Conservation (phyloP, 2,888 invertebrate species). For the Pandemis heparana region DNA sequence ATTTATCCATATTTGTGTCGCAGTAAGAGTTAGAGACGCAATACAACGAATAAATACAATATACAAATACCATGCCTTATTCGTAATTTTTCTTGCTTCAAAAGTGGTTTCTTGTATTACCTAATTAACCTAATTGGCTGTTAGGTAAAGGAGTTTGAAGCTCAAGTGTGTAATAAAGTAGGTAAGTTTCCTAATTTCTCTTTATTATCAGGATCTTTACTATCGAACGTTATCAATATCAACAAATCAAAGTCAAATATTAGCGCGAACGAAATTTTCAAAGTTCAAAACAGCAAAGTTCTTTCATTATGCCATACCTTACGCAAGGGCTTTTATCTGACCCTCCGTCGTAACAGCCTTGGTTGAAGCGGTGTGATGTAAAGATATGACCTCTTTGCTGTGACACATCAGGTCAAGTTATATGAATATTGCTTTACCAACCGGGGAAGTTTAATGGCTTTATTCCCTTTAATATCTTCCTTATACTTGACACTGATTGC, state of each 20-base stretch:
- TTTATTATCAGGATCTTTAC: background rate
- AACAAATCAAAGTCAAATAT: constrained; percentile 3
- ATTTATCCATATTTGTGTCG: constrained; percentile 57
- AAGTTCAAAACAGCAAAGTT: constrained; percentile 12
- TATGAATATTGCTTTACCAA: constrained; percentile 28
- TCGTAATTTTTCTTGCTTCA: background rate
- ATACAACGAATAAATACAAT: background rate
- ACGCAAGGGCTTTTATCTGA: constrained; percentile 26
- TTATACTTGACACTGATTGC: constrained; percentile 9
- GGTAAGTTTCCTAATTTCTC: background rate
- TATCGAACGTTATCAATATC: background rate
- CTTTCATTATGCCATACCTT: constrained; percentile 25
- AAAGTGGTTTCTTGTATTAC: background rate
- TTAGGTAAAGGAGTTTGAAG: background rate
- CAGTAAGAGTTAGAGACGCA: constrained; percentile 10
- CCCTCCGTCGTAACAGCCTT: constrained; percentile 26
- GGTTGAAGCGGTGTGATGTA: constrained; percentile 32
- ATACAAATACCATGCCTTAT: background rate
- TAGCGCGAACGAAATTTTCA: constrained; percentile 10
- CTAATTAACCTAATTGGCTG: background rate
- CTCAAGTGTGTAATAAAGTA: background rate
- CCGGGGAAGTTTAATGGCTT: constrained; percentile 15
- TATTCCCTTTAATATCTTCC: constrained; percentile 15
- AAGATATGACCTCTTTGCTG: constrained; percentile 39
- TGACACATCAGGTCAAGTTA: constrained; percentile 37